These are phyloP conservation scores for Enteromius fasciolatus DNA, from an alignment of 2,797 vertebrate species.

Conservation along the genomic window DNA sequence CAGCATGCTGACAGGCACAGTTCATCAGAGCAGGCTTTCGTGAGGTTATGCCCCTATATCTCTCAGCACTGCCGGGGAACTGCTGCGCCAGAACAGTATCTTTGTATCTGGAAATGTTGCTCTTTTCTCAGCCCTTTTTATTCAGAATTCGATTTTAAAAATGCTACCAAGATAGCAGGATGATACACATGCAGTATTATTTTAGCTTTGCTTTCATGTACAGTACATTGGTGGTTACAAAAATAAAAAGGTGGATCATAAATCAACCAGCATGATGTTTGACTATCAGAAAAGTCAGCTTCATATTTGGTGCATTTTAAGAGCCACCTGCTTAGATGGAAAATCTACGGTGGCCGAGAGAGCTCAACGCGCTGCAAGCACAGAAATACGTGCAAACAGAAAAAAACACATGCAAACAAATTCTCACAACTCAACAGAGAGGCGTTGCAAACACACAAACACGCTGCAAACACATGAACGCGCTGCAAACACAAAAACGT, in stretches of 20 bases:
- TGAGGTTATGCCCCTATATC: conserved; percentile 71
- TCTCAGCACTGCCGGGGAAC: conserved; percentile 66
- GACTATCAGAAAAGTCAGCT: not conserved
- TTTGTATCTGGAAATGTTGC: conserved; percentile 73
- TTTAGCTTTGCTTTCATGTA: conserved; percentile 62
- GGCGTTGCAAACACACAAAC: no score
- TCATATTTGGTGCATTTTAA: not conserved
- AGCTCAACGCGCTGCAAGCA: no score
- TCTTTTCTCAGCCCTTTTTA: conserved; percentile 66
- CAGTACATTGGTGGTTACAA: conserved; percentile 33
- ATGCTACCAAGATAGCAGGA: not conserved
- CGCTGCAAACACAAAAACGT: no score
- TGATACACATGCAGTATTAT: not conserved
- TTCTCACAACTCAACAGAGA: no score
- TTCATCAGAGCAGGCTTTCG: conserved; percentile 72
- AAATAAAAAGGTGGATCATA: conserved; percentile 26
- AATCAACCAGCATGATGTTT: not conserved
- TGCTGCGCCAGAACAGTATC: conserved; percentile 71
- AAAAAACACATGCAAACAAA: no score
- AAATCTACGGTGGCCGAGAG: not conserved
- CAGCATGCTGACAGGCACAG: conserved; percentile 61
- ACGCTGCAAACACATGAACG: no score
- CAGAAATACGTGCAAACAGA: no score
- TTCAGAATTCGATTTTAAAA: conserved; percentile 53
- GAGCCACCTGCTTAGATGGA: not conserved